A percentile compares a stretch with the other conserved stretches of the same genome.
These are phyloP conservation scores for Motacilla alba DNA, from an alignment of 2,113 vertebrate genomes.

Conservation along the genomic window DNA sequence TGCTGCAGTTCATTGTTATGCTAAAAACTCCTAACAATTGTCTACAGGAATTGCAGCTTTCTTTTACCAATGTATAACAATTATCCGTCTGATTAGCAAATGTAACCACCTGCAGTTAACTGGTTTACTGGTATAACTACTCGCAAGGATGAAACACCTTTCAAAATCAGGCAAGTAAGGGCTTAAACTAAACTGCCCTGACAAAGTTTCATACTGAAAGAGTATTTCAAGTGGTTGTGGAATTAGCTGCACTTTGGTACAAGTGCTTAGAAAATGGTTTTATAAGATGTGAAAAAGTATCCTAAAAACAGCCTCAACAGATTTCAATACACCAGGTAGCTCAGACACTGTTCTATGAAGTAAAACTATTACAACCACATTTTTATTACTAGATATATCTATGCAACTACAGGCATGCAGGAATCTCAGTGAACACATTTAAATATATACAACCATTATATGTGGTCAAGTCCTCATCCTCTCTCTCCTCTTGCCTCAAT, in stretches of 20 bases:
- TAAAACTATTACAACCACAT: not conserved
- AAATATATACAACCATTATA: not conserved
- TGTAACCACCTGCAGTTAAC: conserved; percentile 47
- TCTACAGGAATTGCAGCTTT: conserved; percentile 35
- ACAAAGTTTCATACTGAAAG: not conserved
- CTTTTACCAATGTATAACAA: not conserved
- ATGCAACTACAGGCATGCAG: not conserved
- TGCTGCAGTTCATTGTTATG: conserved; percentile 54
- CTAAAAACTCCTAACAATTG: conserved; percentile 41
- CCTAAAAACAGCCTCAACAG: not conserved
- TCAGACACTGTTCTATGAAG: not conserved
- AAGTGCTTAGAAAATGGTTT: not conserved
- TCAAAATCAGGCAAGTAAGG: not conserved
- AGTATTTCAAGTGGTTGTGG: not conserved
- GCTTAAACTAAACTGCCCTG: not conserved
- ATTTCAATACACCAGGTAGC: not conserved
- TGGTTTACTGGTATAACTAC: not conserved
- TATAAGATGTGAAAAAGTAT: not conserved
- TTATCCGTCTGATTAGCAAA: conserved; percentile 49
- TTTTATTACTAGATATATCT: not conserved
- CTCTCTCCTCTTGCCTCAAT: not conserved
- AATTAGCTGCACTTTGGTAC: not conserved
- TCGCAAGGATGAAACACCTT: not conserved
- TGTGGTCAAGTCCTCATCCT: not conserved
- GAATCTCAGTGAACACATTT: not conserved